Evolutionary conservation across 2,888 invertebrate species (phyloP).

Genomic region (Megalurothrips usitatus): DNA sequence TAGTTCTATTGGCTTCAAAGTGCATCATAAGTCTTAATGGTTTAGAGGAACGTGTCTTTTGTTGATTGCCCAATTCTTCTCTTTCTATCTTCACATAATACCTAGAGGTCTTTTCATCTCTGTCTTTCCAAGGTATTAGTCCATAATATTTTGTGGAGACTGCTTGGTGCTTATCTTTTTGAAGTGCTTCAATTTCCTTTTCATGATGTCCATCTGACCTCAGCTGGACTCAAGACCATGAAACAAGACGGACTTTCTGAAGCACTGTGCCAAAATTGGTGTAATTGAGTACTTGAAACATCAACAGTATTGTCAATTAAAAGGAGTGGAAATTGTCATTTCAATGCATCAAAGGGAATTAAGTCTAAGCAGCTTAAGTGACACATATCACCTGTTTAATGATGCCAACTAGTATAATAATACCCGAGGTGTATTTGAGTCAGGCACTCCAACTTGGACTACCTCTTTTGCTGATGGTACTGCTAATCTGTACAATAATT

Average conservation of each 20-base stretch:
- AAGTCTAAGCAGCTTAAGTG: neutral
- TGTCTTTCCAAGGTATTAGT: no score
- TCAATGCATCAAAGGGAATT: neutral
- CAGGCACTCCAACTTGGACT: neutral
- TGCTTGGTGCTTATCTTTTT: no score
- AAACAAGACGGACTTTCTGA: neutral
- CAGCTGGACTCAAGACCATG: no score
- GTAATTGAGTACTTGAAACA: neutral
- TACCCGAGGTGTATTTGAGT: neutral
- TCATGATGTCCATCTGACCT: no score
- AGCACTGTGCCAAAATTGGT: neutral
- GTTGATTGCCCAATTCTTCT: no score
- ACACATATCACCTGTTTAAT: neutral
- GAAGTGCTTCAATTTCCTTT: no score
- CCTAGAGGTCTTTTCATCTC: no score
- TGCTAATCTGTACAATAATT: neutral
- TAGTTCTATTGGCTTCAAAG: no score
- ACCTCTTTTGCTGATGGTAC: neutral
- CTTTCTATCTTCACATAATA: no score
- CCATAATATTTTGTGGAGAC: no score
- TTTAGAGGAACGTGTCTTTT: no score
- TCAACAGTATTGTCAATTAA: conserved; percentile 20
- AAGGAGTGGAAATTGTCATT: neutral
- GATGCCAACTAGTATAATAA: neutral
- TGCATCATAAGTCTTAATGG: no score